Base-by-base conservation (phyloP, 2,797 vertebrate species). In the Pteronotus mesoamericanus region DNA sequence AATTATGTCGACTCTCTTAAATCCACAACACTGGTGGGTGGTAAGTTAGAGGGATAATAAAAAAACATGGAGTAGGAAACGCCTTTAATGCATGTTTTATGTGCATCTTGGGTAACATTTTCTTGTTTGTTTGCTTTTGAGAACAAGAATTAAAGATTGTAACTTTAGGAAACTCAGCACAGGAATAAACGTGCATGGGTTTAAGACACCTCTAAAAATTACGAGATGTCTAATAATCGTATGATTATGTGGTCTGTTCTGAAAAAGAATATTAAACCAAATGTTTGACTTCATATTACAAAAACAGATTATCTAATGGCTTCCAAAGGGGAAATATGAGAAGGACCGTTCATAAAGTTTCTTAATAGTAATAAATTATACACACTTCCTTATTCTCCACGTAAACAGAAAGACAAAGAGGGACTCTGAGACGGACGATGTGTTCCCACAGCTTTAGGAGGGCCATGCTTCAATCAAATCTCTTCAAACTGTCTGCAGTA, bases 281-380 rank as follows among this genome's bases (percentile, higher is more conserved):
- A 97, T 97, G 93, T 98, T 98, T 98, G 96, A 96, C 92, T 98
- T 90, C 55, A 89, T 94, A 98, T 98, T 98, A 97, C 95, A 98
- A 98, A 98, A 98, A 98, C 97, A 98, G 97, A 98, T 98, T 98
- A 98, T 98, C 97, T 98, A 98, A 98, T 98, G 94, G 92, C 97
- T 98, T 98, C 97, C 98, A 98, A 87, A 96, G 92, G 93, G 91
- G 96, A 98, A 98, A 98, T 97, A 95, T 97, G 97, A 98, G 98
- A 98, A 98, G 98, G 91, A 91, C 78, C 87, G 95, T 98, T 98
- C 95, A 98, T 97, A 97, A 98, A 98, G 92, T 90, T 97, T 90
- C 95, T 96, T 97, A 98, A 98, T 97, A 97, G 94, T 98, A 97
- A 97, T 98, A 97, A 98, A 98, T 98, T 98, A 98, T 93, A 98